Conservation (phyloP, 2,797 vertebrate genomes). For the Tamandua tetradactyla region DNA sequence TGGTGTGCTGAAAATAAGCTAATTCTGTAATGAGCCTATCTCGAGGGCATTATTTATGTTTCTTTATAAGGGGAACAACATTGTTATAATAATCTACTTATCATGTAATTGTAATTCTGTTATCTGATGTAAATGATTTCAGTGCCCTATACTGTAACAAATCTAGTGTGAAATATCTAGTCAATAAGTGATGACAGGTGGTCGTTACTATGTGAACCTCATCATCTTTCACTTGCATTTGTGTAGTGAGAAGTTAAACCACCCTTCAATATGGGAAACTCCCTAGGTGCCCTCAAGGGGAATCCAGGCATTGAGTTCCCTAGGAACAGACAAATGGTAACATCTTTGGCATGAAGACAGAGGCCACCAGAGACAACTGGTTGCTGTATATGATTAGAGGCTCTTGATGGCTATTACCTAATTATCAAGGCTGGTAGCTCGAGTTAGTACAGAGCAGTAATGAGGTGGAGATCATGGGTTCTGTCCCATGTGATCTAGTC, state of each 20-base stretch:
- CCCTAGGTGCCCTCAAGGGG: slow-evolving; percentile 55
- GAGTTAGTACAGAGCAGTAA: not conserved
- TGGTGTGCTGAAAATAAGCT: slow-evolving; percentile 8
- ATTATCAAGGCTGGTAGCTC: not conserved
- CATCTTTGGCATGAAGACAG: slow-evolving; percentile 24
- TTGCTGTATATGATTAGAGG: not conserved
- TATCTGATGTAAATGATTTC: slow-evolving; percentile 77
- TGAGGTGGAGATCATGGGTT: not conserved
- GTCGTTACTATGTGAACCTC: slow-evolving; percentile 59
- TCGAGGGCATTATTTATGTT: slow-evolving; percentile 64
- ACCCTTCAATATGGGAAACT: slow-evolving; percentile 61
- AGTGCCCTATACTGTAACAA: slow-evolving; percentile 73
- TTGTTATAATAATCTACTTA: slow-evolving; percentile 76
- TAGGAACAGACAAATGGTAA: slow-evolving; percentile 51
- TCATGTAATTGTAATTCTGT: slow-evolving; percentile 76
- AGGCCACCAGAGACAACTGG: slow-evolving; percentile 11
- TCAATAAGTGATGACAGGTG: slow-evolving; percentile 76
- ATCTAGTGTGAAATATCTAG: slow-evolving; percentile 67
- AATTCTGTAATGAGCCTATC: slow-evolving; percentile 65
- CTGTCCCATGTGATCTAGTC: not conserved
- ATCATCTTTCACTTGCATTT: slow-evolving; percentile 59
- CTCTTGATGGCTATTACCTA: not conserved
- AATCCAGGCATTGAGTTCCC: not conserved
- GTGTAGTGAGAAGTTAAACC: not conserved
- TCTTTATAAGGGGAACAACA: slow-evolving; percentile 26